These are phyloP conservation scores for Gobius niger DNA, from an alignment of 2,113 vertebrate genomes.

Conservation along the genomic window DNA sequence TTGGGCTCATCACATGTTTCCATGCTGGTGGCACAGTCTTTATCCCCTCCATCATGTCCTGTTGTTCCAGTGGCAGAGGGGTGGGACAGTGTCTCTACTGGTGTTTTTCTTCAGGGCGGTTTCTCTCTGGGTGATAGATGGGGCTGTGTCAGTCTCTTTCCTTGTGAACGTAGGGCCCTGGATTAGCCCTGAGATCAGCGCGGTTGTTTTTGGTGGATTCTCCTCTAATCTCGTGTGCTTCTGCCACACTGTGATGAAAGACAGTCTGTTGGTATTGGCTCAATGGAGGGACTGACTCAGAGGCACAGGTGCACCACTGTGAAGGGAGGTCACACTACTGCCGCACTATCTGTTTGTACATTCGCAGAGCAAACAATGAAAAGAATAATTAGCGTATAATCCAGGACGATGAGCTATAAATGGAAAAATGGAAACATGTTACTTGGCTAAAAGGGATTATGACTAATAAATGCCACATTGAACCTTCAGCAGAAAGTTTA, in stretches of 20 bases:
- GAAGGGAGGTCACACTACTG: conserved; percentile 31
- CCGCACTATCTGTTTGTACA: conserved; percentile 16
- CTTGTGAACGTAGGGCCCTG: conserved; percentile 66
- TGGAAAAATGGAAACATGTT: conserved; percentile 10
- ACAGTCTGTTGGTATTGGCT: conserved; percentile 69
- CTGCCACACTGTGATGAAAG: conserved; percentile 69
- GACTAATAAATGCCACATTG: conserved; percentile 5
- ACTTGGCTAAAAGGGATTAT: conserved; percentile 1
- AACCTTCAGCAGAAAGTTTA: not conserved
- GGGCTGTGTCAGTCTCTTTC: conserved; percentile 51
- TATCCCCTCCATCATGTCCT: conserved; percentile 55
- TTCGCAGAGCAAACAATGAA: conserved; percentile 17
- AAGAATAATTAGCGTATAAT: not conserved
- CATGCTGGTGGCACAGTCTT: conserved; percentile 19
- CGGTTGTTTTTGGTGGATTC: conserved; percentile 70
- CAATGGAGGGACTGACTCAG: conserved; percentile 51
- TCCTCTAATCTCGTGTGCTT: conserved; percentile 62
- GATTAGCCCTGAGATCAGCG: conserved; percentile 65
- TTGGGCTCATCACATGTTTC: conserved; percentile 23
- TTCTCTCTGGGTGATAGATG: conserved; percentile 54
- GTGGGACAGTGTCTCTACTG: conserved; percentile 47
- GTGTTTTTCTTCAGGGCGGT: conserved; percentile 65
- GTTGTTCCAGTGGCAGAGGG: conserved; percentile 40
- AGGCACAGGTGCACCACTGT: conserved; percentile 66
- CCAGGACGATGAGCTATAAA: not conserved